Evolutionary conservation across 2,888 invertebrate genomes (phyloP).

Genomic region (Ectobius pallidus): DNA sequence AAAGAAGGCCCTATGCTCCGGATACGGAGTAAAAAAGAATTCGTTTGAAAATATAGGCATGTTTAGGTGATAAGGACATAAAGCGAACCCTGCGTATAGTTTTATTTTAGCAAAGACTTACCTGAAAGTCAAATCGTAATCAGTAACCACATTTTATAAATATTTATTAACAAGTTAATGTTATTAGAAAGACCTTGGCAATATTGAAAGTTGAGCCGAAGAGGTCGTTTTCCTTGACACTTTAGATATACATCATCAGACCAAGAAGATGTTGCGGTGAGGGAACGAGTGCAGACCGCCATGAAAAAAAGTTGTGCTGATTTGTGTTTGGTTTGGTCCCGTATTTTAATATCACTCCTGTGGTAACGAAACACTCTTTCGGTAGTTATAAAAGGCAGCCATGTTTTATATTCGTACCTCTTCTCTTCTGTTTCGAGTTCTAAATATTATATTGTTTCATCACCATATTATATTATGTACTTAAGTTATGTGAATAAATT

Average conservation of each 20-base stretch:
- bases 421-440: not conserved
- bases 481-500: not conserved
- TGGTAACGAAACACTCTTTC: conserved; percentile 13
- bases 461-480: not conserved
- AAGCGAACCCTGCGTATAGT: too few species aligned
- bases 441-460: not conserved
- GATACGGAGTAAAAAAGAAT: too few species aligned
- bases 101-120: too few species aligned
- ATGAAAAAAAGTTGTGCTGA: conserved; percentile 6
- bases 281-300: not conserved
- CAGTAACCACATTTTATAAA: too few species aligned
- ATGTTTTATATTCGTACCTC: not conserved
- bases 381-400: conserved; percentile 12
- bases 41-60: too few species aligned
- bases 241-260: not conserved
- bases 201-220: too few species aligned
- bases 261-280: not conserved
- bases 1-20: too few species aligned
- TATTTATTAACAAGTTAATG: too few species aligned
- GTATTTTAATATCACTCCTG: conserved; percentile 13
- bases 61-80: too few species aligned
- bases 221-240: too few species aligned
- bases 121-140: too few species aligned
- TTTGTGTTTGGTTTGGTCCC: conserved; percentile 15
- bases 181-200: too few species aligned